Evolutionary conservation across 2,888 invertebrate species (phyloP), one percentile per base, ranked within the genome.

Genomic region (Itoplectis maculator): DNA sequence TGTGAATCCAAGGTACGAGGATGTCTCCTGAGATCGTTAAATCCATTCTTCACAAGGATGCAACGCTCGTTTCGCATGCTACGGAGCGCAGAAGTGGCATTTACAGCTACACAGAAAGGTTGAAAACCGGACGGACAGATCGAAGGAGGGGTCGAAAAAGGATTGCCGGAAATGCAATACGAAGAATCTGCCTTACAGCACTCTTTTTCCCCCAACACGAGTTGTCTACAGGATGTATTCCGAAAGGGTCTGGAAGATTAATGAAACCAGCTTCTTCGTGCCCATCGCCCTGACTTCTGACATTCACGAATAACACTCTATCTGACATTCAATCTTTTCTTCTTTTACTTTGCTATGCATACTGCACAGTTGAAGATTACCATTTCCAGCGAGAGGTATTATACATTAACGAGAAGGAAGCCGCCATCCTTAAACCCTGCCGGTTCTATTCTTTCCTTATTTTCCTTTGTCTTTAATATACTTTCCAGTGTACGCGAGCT

Each of bases 261-360:
- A 65, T 65, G 65, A 65, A 65, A n/a, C 23, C 23, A 23, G 40
- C n/a, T 63, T 61, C 18, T 40, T 65, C 65, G 65, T 23, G 20
- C 29, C 45, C n/a, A 65, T 65, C 23, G 23, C 45, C 45, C 65
- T 65, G 65, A 65, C 65, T 65, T 20, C 13, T 20, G 42, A 45
- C 11, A 20, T 37, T 63, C 63, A n/a, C 40, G 63, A 63, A 40
- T 63, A 63, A 63, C 63, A 40, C 8, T 37, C 18, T 18, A 35
- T 40, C 18, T 15, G 63, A 18, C 23, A 54, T 63, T 63, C 42
- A 23, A 63, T 63, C 42, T 63, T 20, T 45, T 42, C 18, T 20
- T 63, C 42, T 63, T 42, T 18, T 20, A 5, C 13, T 45, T 42
- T 11, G 15, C 42, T 20, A 20, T 63, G 18, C 8, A 40, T 6